A percentile compares a stretch with the other conserved stretches of the same genome.
phyloP scores from a whole-genome alignment of 2,888 invertebrate species.

The Pimpla rufipes region DNA sequence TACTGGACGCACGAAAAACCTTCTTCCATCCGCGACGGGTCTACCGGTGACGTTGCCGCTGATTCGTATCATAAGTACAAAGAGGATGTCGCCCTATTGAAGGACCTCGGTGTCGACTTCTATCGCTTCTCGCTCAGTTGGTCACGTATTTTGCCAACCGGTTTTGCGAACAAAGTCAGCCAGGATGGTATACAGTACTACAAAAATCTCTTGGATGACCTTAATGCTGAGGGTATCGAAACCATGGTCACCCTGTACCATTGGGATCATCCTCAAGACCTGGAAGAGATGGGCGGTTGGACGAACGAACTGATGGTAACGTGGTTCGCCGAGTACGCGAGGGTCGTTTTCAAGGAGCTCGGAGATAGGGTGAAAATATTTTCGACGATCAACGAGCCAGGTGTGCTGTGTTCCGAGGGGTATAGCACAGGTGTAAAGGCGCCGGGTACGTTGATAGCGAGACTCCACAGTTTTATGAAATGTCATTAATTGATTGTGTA shows the following conservation, averaged over 20 bases:
- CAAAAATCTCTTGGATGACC: conserved; percentile 87
- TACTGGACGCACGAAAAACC: conserved; percentile 85
- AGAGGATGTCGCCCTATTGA: conserved; percentile 81
- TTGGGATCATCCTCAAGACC: conserved; percentile 88
- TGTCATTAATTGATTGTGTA: not conserved
- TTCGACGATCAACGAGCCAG: conserved; percentile 91
- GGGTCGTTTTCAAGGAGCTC: conserved; percentile 86
- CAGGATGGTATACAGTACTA: conserved; percentile 89
- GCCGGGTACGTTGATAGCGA: conserved; percentile 83
- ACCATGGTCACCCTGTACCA: conserved; percentile 90
- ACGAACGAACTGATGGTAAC: conserved; percentile 88
- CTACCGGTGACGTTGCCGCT: conserved; percentile 89
- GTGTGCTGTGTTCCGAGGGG: conserved; percentile 86
- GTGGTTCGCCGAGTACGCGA: conserved; percentile 88
- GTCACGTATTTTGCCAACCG: conserved; percentile 89
- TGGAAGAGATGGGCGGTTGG: conserved; percentile 89
- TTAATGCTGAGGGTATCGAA: conserved; percentile 86
- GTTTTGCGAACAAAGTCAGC: conserved; percentile 86
- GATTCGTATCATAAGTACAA: conserved; percentile 90
- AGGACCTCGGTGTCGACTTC: conserved; percentile 72
- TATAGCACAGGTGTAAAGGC: conserved; percentile 87
- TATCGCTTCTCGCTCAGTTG: conserved; percentile 90
- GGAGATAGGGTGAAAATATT: conserved; percentile 87
- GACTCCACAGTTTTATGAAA: not conserved
- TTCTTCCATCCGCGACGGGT: conserved; percentile 86